phyloP scores from a whole-genome alignment of 1,140 invertebrate genomes.

The Chironomus striatipennis region DNA sequence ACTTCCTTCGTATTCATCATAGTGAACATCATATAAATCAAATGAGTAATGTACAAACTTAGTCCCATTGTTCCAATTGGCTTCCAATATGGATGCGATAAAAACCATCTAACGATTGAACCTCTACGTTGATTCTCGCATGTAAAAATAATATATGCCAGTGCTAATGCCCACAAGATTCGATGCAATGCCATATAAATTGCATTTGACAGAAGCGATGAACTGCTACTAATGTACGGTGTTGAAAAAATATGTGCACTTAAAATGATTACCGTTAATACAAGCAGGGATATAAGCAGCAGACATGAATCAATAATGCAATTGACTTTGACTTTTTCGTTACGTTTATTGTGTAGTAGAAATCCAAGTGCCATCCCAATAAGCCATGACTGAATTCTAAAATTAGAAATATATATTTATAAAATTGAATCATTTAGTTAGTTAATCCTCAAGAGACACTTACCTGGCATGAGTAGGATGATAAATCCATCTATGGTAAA shows the following conservation, averaged over 20 bases:
- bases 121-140: not conserved
- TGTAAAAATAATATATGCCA: not conserved
- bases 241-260: not conserved
- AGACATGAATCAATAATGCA: not conserved
- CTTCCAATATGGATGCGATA: not conserved
- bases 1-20: not conserved
- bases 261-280: not conserved
- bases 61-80: slow-evolving; percentile 17
- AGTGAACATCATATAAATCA: not conserved
- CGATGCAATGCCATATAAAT: not conserved
- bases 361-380: not conserved
- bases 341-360: not conserved
- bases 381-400: not conserved
- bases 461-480: not conserved
- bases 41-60: not conserved
- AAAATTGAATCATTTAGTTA: too few relatives aligned
- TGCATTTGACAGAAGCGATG: not conserved
- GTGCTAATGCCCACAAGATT: not conserved
- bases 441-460: not conserved
- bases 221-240: not conserved
- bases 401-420: too few relatives aligned
- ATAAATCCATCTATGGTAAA: not conserved
- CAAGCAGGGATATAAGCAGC: not conserved
- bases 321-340: not conserved
- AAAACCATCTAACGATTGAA: not conserved